Conservation (phyloP, 2,113 vertebrate genomes). For the Euleptes europaea region DNA sequence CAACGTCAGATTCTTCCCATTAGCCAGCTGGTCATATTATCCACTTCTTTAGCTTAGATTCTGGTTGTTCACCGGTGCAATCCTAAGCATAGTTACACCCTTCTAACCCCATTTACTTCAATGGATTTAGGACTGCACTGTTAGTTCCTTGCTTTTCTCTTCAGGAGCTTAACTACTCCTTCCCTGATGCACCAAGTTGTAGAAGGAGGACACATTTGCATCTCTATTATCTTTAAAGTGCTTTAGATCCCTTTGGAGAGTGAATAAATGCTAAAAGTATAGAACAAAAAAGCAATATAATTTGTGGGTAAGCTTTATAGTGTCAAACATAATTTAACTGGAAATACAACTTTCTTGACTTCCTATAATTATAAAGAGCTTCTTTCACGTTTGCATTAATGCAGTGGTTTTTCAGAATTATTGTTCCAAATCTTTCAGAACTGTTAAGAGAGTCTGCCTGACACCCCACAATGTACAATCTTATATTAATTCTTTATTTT, state of each 20-base stretch:
- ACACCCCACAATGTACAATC: not conserved
- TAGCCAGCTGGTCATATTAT: not conserved
- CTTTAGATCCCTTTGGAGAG: slow-evolving; percentile 9
- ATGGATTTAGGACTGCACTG: too few species aligned
- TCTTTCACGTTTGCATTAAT: not conserved
- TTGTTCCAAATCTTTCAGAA: slow-evolving; percentile 20
- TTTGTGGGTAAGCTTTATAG: not conserved
- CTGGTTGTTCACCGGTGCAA: not conserved
- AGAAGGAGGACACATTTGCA: not conserved
- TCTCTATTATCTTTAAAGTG: slow-evolving; percentile 4
- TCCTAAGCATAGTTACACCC: too few species aligned
- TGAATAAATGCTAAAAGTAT: not conserved
- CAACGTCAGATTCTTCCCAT: not conserved
- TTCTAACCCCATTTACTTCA: too few species aligned
- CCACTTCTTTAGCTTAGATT: not conserved
- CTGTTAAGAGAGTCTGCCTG: accelerated
- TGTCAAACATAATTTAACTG: slow-evolving; percentile 2
- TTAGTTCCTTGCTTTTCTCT: not conserved
- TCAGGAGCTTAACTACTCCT: not conserved
- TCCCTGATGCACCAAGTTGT: not conserved
- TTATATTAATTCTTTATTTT: too few species aligned
- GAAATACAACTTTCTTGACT: not conserved
- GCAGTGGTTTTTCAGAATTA: not conserved
- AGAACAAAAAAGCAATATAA: slow-evolving; percentile 17
- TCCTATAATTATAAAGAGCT: not conserved